These are phyloP conservation scores for Callimorpha dominula DNA, from an alignment of 2,888 invertebrate species.

Conservation along the genomic window DNA sequence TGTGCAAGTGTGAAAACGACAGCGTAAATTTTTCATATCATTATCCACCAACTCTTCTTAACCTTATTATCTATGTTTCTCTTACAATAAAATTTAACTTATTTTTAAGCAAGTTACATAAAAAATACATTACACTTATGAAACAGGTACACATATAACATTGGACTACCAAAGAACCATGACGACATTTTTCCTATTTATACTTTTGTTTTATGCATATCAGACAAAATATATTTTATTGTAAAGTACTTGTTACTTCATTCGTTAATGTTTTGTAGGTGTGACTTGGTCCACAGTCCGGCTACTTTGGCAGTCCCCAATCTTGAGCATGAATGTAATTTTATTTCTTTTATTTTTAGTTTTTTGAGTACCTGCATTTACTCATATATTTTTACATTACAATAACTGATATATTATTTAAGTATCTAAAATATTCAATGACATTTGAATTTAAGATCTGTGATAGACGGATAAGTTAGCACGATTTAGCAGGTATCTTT, in stretches of 20 bases:
- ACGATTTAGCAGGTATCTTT: neutral
- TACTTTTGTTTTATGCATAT: neutral
- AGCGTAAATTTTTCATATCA: conserved; percentile 1
- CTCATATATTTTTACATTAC: no score
- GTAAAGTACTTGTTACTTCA: neutral
- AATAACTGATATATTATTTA: no score
- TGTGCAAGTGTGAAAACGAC: neutral
- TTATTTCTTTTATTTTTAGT: neutral
- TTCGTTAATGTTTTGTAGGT: neutral
- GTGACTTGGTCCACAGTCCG: neutral
- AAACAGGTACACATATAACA: neutral
- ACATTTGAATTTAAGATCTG: neutral
- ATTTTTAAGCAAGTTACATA: neutral
- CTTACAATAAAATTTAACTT: neutral
- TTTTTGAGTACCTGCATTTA: neutral
- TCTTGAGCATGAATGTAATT: neutral
- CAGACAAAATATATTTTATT: no score
- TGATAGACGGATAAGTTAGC: neutral
- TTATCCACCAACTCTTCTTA: neutral
- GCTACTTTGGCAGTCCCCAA: neutral
- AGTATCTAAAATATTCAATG: no score
- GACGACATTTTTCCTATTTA: neutral
- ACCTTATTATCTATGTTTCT: neutral
- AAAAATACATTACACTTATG: conserved; percentile 3
- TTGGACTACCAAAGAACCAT: neutral